Evolutionary conservation across 2,797 vertebrate species (phyloP), one percentile per base, ranked within the genome.

Genomic region (Dendrocincla tyrannina): DNA sequence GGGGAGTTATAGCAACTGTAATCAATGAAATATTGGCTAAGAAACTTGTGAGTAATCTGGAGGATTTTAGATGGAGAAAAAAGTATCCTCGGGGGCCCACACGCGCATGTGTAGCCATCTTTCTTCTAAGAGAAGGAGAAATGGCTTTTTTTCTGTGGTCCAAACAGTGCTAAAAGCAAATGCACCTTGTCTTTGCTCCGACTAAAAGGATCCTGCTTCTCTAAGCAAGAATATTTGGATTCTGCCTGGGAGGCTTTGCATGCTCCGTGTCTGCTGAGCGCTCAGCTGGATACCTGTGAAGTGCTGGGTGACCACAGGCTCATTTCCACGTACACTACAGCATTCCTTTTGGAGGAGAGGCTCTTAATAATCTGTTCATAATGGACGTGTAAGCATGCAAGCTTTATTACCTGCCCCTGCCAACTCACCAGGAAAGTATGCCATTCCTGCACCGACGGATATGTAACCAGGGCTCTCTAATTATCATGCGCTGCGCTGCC

Each of bases 391-490:
- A 73, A 93, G 91, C 85, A 85, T 44, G 73, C 82, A 42, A 49
- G 77, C 92, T 95, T 88, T 82, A 90, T 82, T 94, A 94, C 91
- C 92, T 95, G 85, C 58, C 56, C 42, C 58, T 84, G 95, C 94
- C 94, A 93, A 9, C 90, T 95, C 93, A 95, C 85, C 90, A 93
- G 94, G 88, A 95, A 95, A 93, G 69, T 76, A 96, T 95, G 95
- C 90, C 83, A 73, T 78, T 95, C 95, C 94, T 90, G 91, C 83
- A 68, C 80, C 4, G 0, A 46, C 2, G 37, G 93, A 59, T 90
- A 76, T 69, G 89, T 75, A 86, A 70, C 89, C 91, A 85, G 88
- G 80, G 88, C 87, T 88, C 80, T 55, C 93, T 79, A 59, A 88
- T 96, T 88, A 79, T 79, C 89, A 32, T 62, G 46, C 16, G 62